Evolutionary conservation across 2,113 vertebrate genomes (phyloP).

Genomic region (Melanocharis versteri): DNA sequence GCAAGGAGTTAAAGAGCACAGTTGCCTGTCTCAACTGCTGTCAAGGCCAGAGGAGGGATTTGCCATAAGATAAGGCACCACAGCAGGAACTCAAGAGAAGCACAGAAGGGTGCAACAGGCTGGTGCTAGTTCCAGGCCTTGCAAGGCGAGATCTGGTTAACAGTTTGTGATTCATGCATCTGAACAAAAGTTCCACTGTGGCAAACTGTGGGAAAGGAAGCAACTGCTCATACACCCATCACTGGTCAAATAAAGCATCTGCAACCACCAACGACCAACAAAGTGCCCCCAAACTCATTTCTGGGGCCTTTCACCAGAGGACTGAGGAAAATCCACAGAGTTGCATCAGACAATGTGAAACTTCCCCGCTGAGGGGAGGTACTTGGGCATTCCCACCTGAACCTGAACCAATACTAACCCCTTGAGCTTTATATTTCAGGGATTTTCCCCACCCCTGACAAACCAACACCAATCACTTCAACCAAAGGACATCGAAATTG

Average conservation of each 20-base stretch:
- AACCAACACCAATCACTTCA: not conserved
- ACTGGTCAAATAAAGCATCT: not conserved
- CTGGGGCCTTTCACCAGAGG: not conserved
- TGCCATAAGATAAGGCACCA: not conserved
- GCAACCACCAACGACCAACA: rapidly evolving
- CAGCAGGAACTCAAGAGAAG: not conserved
- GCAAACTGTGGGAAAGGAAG: not conserved
- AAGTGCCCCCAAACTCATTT: not conserved
- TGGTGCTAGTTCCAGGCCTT: not conserved
- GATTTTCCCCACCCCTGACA: not conserved
- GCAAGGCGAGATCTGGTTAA: not conserved
- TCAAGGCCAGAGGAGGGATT: not conserved
- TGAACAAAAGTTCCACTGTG: not conserved
- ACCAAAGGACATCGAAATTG: not conserved
- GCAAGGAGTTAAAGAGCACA: not conserved
- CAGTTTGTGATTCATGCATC: not conserved
- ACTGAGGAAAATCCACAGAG: rapidly evolving
- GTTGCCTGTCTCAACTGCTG: not conserved
- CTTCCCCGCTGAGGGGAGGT: not conserved
- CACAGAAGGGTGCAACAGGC: not conserved
- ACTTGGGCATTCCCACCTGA: not conserved
- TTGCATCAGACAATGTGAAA: not conserved
- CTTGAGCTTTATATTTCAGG: not conserved
- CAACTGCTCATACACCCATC: not conserved
- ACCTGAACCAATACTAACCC: not conserved